These are phyloP conservation scores for Leptodactylus fallax DNA, from an alignment of 2,797 vertebrate genomes.

Conservation along the genomic window DNA sequence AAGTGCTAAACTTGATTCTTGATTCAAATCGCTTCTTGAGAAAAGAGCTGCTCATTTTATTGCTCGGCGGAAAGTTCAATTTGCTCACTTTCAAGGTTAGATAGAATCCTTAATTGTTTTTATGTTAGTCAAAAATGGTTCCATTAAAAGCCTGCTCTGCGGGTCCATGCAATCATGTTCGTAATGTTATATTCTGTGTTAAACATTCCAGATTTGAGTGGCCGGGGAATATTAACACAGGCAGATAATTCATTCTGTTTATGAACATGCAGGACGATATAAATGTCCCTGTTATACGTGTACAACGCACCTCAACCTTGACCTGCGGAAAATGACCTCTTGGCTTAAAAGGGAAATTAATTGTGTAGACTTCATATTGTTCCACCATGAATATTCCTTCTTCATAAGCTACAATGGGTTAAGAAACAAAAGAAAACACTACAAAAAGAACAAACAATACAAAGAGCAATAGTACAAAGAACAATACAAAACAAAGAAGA, in stretches of 20 bases:
- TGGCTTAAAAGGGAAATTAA: slow-evolving; percentile 71
- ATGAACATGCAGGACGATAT: slow-evolving; percentile 64
- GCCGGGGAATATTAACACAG: slow-evolving; percentile 62
- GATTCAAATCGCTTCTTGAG: slow-evolving; percentile 37
- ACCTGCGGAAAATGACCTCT: slow-evolving; percentile 65
- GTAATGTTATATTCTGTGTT: slow-evolving; percentile 66
- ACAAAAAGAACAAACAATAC: no score
- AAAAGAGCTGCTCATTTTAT: slow-evolving; percentile 35
- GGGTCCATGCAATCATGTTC: slow-evolving; percentile 61
- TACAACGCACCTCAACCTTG: slow-evolving; percentile 68
- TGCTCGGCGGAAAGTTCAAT: slow-evolving; percentile 47
- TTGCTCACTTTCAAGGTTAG: slow-evolving; percentile 59
- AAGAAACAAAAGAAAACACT: no score
- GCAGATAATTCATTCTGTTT: slow-evolving; percentile 68
- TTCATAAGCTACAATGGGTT: not conserved
- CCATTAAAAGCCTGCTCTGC: slow-evolving; percentile 57
- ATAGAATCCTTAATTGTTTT: slow-evolving; percentile 59
- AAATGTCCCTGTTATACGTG: slow-evolving; percentile 67
- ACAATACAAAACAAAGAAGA: no score
- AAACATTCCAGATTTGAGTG: slow-evolving; percentile 67
- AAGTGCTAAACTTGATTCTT: slow-evolving; percentile 51
- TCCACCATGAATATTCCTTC: not conserved
- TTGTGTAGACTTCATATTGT: slow-evolving; percentile 67
- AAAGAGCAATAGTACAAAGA: not conserved
- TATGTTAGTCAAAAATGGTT: slow-evolving; percentile 61